These are phyloP conservation scores for Intellagama lesueurii DNA, from an alignment of 2,797 vertebrate genomes.

Conservation along the genomic window DNA sequence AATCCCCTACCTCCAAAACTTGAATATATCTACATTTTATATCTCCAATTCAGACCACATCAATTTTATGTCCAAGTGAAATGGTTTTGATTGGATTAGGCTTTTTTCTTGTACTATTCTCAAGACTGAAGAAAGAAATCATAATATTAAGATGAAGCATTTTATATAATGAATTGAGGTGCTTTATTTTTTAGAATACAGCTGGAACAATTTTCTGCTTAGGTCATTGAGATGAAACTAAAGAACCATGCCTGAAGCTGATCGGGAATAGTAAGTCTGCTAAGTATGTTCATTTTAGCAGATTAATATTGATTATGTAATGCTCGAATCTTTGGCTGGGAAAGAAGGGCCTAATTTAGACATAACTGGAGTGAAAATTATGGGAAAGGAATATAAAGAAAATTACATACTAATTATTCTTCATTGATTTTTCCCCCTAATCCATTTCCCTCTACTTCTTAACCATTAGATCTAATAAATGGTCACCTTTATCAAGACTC, in stretches of 20 bases:
- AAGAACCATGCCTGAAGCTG: background rate
- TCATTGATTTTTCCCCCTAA: conserved; percentile 1
- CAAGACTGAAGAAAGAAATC: background rate
- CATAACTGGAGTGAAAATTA: background rate
- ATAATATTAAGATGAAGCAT: background rate
- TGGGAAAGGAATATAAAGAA: background rate
- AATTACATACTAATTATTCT: background rate
- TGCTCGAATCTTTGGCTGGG: background rate
- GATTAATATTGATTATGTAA: background rate
- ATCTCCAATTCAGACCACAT: too few species aligned
- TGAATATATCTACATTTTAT: too few species aligned
- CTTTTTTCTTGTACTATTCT: background rate
- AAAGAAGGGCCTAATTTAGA: background rate
- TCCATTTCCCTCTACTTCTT: conserved; percentile 6
- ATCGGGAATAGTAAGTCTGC: background rate
- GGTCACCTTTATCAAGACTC: background rate
- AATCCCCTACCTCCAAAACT: too few species aligned
- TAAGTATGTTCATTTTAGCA: background rate
- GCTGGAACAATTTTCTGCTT: background rate
- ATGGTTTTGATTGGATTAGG: background rate
- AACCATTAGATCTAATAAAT: conserved; percentile 13
- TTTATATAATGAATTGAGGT: background rate
- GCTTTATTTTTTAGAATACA: background rate
- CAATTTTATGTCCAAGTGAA: background rate
- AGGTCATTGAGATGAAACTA: background rate